A percentile compares a stretch with the other conserved stretches of the same genome.
Evolutionary conservation across 2,797 vertebrate genomes (phyloP).

Genomic region (Mormyrops attenuatus): DNA sequence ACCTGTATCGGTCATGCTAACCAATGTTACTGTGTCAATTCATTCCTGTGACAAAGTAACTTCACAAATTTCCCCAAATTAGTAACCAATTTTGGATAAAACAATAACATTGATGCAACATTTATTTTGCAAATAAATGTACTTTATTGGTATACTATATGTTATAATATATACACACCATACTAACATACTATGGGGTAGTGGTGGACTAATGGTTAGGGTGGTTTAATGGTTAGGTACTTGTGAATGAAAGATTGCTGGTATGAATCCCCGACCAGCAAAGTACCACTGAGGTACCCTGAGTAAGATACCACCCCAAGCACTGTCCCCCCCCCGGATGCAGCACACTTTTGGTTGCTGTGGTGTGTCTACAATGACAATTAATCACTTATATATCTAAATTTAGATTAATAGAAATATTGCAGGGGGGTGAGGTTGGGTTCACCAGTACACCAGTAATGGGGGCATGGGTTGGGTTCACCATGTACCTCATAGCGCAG

Average conservation of each 20-base stretch:
- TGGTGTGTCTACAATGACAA: too few species aligned
- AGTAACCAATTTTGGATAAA: background rate
- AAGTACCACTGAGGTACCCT: too few species aligned
- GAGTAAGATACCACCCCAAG: background rate
- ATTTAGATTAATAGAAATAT: too few species aligned
- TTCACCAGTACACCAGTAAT: background rate
- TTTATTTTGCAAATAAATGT: background rate
- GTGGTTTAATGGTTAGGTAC: background rate
- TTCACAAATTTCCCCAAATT: background rate
- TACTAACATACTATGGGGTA: background rate
- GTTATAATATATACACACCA: background rate
- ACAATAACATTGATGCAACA: background rate
- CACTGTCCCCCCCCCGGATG: background rate
- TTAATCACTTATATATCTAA: too few species aligned
- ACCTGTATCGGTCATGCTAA: background rate
- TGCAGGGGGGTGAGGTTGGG: too few species aligned
- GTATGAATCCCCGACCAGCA: too few species aligned
- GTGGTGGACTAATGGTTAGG: background rate
- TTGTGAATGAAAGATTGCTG: too few species aligned
- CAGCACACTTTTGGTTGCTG: too few species aligned
- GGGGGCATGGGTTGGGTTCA: background rate
- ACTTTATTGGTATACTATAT: background rate
- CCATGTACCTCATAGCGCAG: conserved; percentile 77
- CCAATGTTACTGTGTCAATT: background rate
- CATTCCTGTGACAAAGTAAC: background rate